Evolutionary conservation across 2,113 vertebrate genomes (phyloP), one percentile per base, ranked within the genome.

Genomic region (Phaethon lepturus): DNA sequence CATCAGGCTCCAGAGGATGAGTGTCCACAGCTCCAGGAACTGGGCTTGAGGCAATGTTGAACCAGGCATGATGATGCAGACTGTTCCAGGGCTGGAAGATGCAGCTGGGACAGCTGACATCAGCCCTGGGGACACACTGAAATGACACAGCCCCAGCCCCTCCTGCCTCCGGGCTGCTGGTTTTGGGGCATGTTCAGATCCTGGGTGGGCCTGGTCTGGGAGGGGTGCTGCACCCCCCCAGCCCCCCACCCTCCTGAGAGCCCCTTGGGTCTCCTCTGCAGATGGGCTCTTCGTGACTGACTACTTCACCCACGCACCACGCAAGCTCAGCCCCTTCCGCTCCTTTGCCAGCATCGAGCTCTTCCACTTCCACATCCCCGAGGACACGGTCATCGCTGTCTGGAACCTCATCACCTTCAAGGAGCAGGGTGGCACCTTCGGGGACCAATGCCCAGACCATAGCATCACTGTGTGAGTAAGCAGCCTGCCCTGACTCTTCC

Each of bases 351-450:
- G 99, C 95, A 99, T 99, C 0, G 99, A 99, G 94, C 99, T 99
- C 95, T 99, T 99, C 98, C 99, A 99, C 97, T 99, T 99, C 98
- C 99, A 99, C 88, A 99, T 99, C 98, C 99, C 99, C 1, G 99
- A 99, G 79, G 99, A 99, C 98, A 99, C 99, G 0, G 98, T 99
- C 95, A 98, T 99, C 16, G 99, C 99, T 1, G 99, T 99, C 88
- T 99, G 99, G 99, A 99, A 99, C 97, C 99, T 99, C 97, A 99
- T 99, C 98, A 99, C 99, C 93, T 99, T 99, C 98, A 99, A 99
- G 97, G 99, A 99, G 97, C 99, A 99, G 96, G 99, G 99, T 31
- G 99, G 99, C 69, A 99, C 99, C 7, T 99, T 99, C n/a, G 99
- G 99, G 93, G 99, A 99, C 96, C 99, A 98, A 93, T 99, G 99